Evolutionary conservation across 1,140 invertebrate species (phyloP), one percentile per base, ranked within the genome.

Genomic region (Calosoma granatense): DNA sequence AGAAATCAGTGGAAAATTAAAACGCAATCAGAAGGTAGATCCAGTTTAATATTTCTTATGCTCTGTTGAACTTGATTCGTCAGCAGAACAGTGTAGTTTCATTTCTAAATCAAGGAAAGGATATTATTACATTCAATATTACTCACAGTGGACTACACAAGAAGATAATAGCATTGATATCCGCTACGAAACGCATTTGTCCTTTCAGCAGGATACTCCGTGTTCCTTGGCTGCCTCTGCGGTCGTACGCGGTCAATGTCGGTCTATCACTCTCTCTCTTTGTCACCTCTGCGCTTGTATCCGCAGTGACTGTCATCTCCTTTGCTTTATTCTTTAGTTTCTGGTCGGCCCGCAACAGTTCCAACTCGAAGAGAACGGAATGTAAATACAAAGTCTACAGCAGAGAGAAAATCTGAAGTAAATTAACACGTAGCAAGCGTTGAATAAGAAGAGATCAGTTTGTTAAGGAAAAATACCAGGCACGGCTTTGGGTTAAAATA

Each of bases 61-160:
- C n/a, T n/a, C n/a, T n/a, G n/a, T n/a, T n/a, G n/a, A n/a, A n/a
- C n/a, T n/a, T n/a, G n/a, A n/a, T n/a, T n/a, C n/a, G n/a, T n/a
- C n/a, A n/a, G n/a, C n/a, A n/a, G n/a, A n/a, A n/a, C n/a, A n/a
- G n/a, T n/a, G n/a, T n/a, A n/a, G n/a, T n/a, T n/a, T n/a, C n/a
- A n/a, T 9, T 47, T 17, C 43, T 17, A 3, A 47, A 47, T 47
- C 19, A 6, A 30, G 6, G 26, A 30, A 30, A n/a, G n/a, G n/a
- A n/a, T n/a, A n/a, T n/a, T n/a, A n/a, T n/a, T n/a, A n/a, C n/a
- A n/a, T n/a, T n/a, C n/a, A n/a, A 36, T n/a, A 36, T 23, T 36
- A 80, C 85, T 82, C 73, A 92, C 85, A 93, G 72, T 9, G 90
- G 90, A 66, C 87, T 89, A 66, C 90, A 92, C 0, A 94, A 74